Evolutionary conservation across 1,140 invertebrate species (phyloP), one percentile per base, ranked within the genome.

Genomic region (Cherax destructor): DNA sequence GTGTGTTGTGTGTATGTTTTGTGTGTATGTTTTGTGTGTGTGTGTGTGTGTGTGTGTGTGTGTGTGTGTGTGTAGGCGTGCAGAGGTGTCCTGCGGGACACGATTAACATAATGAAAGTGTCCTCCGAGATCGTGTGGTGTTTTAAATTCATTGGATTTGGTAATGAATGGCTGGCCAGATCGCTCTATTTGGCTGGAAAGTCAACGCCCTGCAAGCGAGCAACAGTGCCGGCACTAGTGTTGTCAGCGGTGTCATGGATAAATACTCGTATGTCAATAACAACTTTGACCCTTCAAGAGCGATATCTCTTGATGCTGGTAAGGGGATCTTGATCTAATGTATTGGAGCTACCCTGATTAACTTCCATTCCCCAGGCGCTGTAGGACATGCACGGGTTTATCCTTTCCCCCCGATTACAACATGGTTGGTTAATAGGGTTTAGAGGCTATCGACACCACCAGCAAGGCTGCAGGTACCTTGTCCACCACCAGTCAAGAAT

Each of bases 131-230:
- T 87, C 85, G 49, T 41, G 85, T 61, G 85, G 72, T 87, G 69
- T 87, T 87, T 87, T 87, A 87, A 87, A 87, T 87, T 87, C 85
- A 87, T 87, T 87, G 85, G 85, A 87, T 87, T 87, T 87, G 76
- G 85, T 87, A 87, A 87, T 79, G 56, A 74, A 87, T 87, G 85
- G 56, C 85, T 77, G 50, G 85, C 41, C 72, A 21, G 59, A 69
- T 78, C 72, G 49, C 76, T 24, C 47, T 13, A 52, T 47, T n/a
- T 50, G 7, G 78, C 9, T 47, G 18, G 11, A 16, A 65, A 81
- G 24, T n/a, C 4, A 9, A 47, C 74, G 74, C 56, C 13, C 9
- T 18, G 13, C 2, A n/a, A 41, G 50, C 2, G 1, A 52, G 79
- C 59, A n/a, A 87, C 5, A 11, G 85, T 78, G 74, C 47, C 76